Evolutionary conservation across 2,797 vertebrate genomes (phyloP).

Genomic region (Furcifer pardalis): DNA sequence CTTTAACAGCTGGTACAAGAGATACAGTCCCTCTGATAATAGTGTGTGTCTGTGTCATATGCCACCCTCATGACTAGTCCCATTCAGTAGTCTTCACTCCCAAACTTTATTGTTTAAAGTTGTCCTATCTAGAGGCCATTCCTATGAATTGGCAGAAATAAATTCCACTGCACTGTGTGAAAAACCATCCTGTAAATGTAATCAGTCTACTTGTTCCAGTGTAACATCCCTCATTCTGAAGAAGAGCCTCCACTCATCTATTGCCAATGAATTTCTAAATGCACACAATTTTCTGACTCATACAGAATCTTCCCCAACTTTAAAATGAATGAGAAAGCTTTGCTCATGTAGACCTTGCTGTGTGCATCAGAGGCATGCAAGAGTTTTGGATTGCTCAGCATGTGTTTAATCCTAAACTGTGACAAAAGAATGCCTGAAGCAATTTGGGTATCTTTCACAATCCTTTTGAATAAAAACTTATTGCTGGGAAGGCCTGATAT

Average conservation of each 20-base stretch:
- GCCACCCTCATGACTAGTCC: neutral
- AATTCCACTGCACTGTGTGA: neutral
- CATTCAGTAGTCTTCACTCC: neutral
- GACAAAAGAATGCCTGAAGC: conserved; percentile 42
- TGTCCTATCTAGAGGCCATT: neutral
- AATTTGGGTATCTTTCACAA: conserved; percentile 38
- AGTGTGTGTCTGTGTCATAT: neutral
- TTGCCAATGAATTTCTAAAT: neutral
- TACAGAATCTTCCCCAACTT: neutral
- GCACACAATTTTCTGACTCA: neutral
- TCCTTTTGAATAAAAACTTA: conserved; percentile 7
- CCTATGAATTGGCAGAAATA: neutral
- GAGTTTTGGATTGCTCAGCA: neutral
- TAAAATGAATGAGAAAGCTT: conserved; percentile 12
- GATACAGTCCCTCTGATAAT: neutral
- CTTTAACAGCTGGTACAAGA: neutral
- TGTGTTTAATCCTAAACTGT: conserved; percentile 20
- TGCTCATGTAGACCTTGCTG: neutral
- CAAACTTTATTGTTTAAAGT: neutral
- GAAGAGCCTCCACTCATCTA: neutral
- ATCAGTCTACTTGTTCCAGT: conserved; percentile 8
- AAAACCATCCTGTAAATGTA: neutral
- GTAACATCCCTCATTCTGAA: conserved; percentile 29
- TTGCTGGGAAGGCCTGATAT: conserved; percentile 48
- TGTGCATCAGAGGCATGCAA: neutral